phyloP scores from a whole-genome alignment of 2,888 invertebrate species.

The Tortrix viridana region DNA sequence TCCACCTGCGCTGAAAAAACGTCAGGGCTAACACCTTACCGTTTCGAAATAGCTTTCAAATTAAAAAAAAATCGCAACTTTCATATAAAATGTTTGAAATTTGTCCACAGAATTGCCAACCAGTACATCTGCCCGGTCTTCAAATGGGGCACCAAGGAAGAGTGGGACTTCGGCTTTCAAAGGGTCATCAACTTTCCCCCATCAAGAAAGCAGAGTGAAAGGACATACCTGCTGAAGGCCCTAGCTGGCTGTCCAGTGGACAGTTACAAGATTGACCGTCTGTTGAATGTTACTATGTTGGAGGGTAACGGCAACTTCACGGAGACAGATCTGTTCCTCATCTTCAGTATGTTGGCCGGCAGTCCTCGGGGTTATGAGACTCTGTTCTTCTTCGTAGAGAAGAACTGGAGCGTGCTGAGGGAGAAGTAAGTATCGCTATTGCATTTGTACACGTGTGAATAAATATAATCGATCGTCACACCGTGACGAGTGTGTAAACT shows the following conservation, averaged over 20 bases:
- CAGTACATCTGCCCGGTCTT: constrained; percentile 92
- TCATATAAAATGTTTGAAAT: not conserved
- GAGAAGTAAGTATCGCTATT: constrained; percentile 80
- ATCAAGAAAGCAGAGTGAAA: constrained; percentile 88
- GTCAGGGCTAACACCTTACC: too few species aligned
- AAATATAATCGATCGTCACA: too few species aligned
- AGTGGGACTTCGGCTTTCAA: constrained; percentile 93
- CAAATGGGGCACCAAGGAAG: constrained; percentile 90
- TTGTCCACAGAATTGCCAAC: constrained; percentile 86
- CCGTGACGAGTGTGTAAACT: too few species aligned
- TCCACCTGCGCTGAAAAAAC: too few species aligned
- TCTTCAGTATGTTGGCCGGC: constrained; percentile 90
- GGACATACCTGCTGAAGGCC: constrained; percentile 90
- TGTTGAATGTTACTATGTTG: constrained; percentile 87
- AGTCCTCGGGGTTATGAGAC: constrained; percentile 88
- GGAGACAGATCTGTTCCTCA: constrained; percentile 89
- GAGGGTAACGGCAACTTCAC: constrained; percentile 89
- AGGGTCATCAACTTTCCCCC: constrained; percentile 90
- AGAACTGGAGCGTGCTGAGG: constrained; percentile 88
- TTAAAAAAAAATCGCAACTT: too few species aligned
- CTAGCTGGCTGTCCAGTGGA: constrained; percentile 92
- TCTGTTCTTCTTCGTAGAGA: constrained; percentile 87
- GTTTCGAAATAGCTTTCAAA: too few species aligned
- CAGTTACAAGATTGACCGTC: constrained; percentile 85
- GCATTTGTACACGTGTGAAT: too few species aligned